These are phyloP conservation scores for Phortica okadai DNA, from an alignment of 2,888 invertebrate species.

Conservation along the genomic window DNA sequence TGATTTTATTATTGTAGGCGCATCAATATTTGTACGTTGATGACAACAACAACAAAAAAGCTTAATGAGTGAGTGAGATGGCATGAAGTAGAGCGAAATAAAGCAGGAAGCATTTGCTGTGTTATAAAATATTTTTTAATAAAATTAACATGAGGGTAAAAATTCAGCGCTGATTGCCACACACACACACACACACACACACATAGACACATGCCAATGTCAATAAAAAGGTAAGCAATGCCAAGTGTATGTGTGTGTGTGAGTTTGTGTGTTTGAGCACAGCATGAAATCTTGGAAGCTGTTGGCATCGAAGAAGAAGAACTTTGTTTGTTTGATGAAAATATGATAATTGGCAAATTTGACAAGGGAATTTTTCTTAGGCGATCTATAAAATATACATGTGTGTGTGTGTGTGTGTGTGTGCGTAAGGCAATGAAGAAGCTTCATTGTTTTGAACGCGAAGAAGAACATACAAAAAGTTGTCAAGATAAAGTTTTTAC, in stretches of 20 bases:
- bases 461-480: conserved; percentile 51
- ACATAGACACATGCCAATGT: conserved; percentile 45
- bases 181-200: conserved; percentile 50
- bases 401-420: conserved; percentile 39
- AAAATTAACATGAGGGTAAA: conserved; percentile 71
- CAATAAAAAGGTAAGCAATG: conserved; percentile 24
- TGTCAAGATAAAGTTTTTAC: conserved; percentile 68
- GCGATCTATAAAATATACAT: conserved; percentile 47
- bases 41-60: conserved; percentile 39
- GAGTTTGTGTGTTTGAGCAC: neutral
- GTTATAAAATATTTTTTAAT: conserved; percentile 73
- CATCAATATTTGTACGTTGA: conserved; percentile 52
- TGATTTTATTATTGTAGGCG: conserved; percentile 45
- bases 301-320: conserved; percentile 35
- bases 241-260: neutral
- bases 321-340: conserved; percentile 73
- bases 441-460: conserved; percentile 28
- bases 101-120: conserved; percentile 47
- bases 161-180: conserved; percentile 47
- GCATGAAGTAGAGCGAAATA: neutral
- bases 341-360: conserved; percentile 77
- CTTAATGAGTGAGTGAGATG: neutral
- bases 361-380: conserved; percentile 74
- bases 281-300: neutral
- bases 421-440: neutral